Conservation (phyloP, 2,888 invertebrate species). For the Aporophyla lueneburgensis region DNA sequence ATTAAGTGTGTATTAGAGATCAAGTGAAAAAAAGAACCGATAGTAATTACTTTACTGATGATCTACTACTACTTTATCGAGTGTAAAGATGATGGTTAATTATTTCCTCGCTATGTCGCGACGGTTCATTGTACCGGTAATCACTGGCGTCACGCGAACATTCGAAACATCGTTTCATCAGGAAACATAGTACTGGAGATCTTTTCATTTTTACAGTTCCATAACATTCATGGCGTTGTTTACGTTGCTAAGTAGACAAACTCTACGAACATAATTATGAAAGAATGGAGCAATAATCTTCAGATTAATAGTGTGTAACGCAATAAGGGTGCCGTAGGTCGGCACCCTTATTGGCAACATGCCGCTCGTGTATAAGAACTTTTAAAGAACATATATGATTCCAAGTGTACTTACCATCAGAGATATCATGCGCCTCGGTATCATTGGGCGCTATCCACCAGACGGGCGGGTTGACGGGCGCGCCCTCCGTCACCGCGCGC, state of each 20-base stretch:
- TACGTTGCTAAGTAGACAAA: no score
- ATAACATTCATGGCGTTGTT: no score
- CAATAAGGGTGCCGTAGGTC: no score
- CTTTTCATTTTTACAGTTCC: no score
- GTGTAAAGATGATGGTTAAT: constrained; percentile 2
- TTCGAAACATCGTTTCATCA: neutral
- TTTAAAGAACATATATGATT: no score
- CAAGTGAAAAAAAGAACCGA: neutral
- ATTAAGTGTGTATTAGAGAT: neutral
- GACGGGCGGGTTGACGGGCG: constrained; percentile 93
- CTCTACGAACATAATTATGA: no score
- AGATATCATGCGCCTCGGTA: constrained; percentile 83
- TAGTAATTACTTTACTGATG: constrained; percentile 4
- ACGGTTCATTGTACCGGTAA: constrained; percentile 15
- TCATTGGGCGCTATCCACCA: constrained; percentile 94
- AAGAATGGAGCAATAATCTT: no score
- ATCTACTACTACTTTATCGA: neutral
- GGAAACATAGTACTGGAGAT: neutral
- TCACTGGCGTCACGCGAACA: neutral
- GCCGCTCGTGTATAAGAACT: no score
- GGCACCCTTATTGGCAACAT: no score
- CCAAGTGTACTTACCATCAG: constrained; percentile 77
- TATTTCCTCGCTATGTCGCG: neutral
- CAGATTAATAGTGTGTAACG: no score
- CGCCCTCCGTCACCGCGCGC: constrained; percentile 86